A percentile compares a stretch with the other conserved stretches of the same genome.
Evolutionary conservation across 1,140 invertebrate genomes (phyloP).

Genomic region (Ladona fulva): DNA sequence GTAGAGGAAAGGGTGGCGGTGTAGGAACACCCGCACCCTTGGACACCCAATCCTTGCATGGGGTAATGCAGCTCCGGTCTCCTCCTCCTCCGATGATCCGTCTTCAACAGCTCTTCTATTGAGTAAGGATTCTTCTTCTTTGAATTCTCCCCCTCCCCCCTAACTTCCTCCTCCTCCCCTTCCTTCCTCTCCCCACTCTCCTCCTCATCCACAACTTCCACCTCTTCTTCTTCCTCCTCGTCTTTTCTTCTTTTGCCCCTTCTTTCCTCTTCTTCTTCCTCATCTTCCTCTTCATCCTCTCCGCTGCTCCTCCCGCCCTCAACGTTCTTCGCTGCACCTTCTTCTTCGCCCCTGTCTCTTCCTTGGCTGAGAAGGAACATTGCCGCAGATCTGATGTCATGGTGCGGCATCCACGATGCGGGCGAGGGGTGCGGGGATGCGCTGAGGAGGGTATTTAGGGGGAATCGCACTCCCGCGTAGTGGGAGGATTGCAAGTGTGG

Average conservation of each 20-base stretch:
- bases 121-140: conserved; percentile 74
- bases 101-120: conserved; percentile 72
- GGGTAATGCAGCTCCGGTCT: not conserved
- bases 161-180: conserved; percentile 6
- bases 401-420: not conserved
- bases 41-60: not conserved
- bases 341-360: not conserved
- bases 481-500: not conserved
- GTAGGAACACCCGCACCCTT: not conserved
- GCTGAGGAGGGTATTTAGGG: not conserved
- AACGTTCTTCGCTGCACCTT: not conserved
- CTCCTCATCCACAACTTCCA: conserved; percentile 18
- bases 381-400: not conserved
- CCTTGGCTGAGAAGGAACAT: not conserved
- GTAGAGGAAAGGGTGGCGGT: not conserved
- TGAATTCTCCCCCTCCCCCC: conserved; percentile 19
- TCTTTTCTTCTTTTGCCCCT: conserved; percentile 19
- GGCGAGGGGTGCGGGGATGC: not conserved
- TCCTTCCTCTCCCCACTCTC: conserved; percentile 16
- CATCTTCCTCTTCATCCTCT: not conserved
- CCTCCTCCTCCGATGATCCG: conserved; percentile 18
- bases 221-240: conserved; percentile 27
- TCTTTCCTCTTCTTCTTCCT: conserved; percentile 16
- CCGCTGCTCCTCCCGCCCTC: not conserved
- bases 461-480: not conserved